These are phyloP conservation scores for Pristionchus mayeri DNA, from an alignment of 2,888 invertebrate genomes.

Conservation along the genomic window DNA sequence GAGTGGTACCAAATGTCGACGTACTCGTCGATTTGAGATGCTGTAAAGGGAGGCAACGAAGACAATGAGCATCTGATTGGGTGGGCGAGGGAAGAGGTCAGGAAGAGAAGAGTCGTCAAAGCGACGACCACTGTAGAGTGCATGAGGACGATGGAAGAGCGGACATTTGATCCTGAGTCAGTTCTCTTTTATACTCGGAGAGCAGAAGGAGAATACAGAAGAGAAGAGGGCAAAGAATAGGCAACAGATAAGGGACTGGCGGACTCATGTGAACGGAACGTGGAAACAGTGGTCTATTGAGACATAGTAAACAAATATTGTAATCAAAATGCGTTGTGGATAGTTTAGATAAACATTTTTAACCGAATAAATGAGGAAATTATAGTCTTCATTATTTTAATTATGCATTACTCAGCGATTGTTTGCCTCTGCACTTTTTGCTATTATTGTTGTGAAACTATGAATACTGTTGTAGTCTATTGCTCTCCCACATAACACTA, in stretches of 20 bases:
- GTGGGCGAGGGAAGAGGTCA: not conserved
- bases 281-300: no score
- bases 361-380: no score
- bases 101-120: not conserved
- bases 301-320: no score
- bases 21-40: conserved; percentile 10
- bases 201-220: not conserved
- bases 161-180: not conserved
- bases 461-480: no score
- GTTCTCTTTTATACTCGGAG: conserved; percentile 1
- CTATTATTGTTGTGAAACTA: no score
- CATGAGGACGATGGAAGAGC: not conserved
- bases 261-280: conserved; percentile 5
- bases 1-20: conserved; percentile 30
- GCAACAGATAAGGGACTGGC: not conserved
- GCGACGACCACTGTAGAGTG: not conserved
- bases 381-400: no score
- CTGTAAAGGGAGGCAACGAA: not conserved
- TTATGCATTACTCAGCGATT: no score
- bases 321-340: no score
- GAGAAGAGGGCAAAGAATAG: not conserved
- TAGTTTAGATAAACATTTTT: no score
- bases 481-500: no score
- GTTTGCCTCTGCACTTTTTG: no score
- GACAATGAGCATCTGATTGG: not conserved